Percentiles rank a stretch among this genome's conserved stretches.
phyloP scores from a whole-genome alignment of 2,797 vertebrate species.

The Agapornis canus region DNA sequence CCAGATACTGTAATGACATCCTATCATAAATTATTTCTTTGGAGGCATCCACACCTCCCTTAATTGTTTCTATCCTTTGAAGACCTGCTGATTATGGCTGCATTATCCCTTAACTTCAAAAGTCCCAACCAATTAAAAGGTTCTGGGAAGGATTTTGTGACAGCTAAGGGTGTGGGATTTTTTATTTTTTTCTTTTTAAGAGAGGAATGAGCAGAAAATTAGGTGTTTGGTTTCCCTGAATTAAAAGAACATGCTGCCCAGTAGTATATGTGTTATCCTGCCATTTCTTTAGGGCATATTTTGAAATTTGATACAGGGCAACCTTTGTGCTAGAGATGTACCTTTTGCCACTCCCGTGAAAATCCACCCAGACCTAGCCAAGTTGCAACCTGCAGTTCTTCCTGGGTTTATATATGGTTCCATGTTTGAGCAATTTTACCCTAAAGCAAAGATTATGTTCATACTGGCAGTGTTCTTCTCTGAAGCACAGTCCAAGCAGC shows the following conservation, averaged over 20 bases:
- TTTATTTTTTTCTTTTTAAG: not conserved
- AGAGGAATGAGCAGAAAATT: slow-evolving; percentile 41
- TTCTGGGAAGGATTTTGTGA: slow-evolving; percentile 48
- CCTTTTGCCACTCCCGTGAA: slow-evolving; percentile 32
- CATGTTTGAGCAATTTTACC: slow-evolving; percentile 46
- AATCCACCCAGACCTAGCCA: slow-evolving; percentile 21
- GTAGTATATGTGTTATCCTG: not conserved
- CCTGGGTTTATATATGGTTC: slow-evolving; percentile 27
- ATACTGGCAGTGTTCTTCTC: not conserved
- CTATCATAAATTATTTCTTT: slow-evolving; percentile 26
- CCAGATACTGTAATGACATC: slow-evolving; percentile 38
- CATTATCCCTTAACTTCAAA: slow-evolving; percentile 45
- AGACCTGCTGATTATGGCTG: slow-evolving; percentile 8
- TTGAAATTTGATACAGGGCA: slow-evolving; percentile 57
- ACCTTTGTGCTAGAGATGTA: slow-evolving; percentile 50
- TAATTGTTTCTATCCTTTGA: slow-evolving; percentile 55
- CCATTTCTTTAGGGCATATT: slow-evolving; percentile 52
- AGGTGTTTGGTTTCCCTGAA: slow-evolving; percentile 15
- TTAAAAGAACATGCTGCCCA: slow-evolving; percentile 16
- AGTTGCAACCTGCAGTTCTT: slow-evolving; percentile 46
- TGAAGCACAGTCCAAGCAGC: not conserved
- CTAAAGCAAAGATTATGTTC: slow-evolving; percentile 37
- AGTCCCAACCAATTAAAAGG: slow-evolving; percentile 10
- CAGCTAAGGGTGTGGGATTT: slow-evolving; percentile 13
- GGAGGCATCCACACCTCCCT: slow-evolving; percentile 35